phyloP scores from a whole-genome alignment of 2,888 invertebrate species.

The Pedicia rivosa region DNA sequence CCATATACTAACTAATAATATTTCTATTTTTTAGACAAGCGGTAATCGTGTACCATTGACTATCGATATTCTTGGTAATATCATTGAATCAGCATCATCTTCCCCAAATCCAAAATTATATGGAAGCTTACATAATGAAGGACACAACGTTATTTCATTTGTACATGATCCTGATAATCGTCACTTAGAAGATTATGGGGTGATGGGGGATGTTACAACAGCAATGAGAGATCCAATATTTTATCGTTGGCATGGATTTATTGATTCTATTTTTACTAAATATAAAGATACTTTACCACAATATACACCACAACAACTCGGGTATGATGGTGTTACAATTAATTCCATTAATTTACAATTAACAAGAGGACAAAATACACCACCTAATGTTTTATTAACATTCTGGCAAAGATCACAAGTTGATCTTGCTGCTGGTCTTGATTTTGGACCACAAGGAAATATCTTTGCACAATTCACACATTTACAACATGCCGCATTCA shows the following conservation, averaged over 20 bases:
- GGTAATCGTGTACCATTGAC: slow-evolving; percentile 16
- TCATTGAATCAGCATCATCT: slow-evolving; percentile 19
- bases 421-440: slow-evolving; percentile 22
- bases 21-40: slow-evolving; percentile 8
- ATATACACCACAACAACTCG: slow-evolving; percentile 24
- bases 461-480: slow-evolving; percentile 37
- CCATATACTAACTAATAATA: background rate
- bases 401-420: slow-evolving; percentile 20
- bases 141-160: slow-evolving; percentile 19
- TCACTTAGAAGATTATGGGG: slow-evolving; percentile 9
- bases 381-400: slow-evolving; percentile 14
- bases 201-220: slow-evolving; percentile 15
- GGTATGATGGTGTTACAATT: slow-evolving; percentile 6
- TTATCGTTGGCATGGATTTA: slow-evolving; percentile 24
- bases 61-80: slow-evolving; percentile 23
- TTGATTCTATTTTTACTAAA: slow-evolving; percentile 19
- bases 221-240: slow-evolving; percentile 27
- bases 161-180: slow-evolving; percentile 21
- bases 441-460: slow-evolving; percentile 16
- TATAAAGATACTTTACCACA: slow-evolving; percentile 23
- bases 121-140: slow-evolving; percentile 23
- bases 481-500: slow-evolving; percentile 49
- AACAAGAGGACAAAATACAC: slow-evolving; percentile 1
- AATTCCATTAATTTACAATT: background rate
- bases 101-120: slow-evolving; percentile 15